phyloP scores from a whole-genome alignment of 2,113 vertebrate species.

The Gavialis gangeticus region DNA sequence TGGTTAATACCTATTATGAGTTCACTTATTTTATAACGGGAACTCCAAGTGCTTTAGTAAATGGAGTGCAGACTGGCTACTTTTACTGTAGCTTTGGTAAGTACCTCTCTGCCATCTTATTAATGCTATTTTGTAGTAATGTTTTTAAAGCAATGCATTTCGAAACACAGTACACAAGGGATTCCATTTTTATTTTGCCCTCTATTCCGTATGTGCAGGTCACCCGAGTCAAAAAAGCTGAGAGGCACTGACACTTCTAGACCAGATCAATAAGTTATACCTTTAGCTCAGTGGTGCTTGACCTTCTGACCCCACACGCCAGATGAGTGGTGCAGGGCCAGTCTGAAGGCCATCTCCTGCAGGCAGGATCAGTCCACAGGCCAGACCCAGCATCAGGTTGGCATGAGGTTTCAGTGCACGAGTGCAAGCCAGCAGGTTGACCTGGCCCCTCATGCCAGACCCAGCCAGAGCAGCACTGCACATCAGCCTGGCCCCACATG shows the following conservation, averaged over 20 bases:
- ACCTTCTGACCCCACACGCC: too few species aligned
- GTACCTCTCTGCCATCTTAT: not conserved
- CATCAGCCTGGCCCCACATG: too few species aligned
- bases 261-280: not conserved
- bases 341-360: too few species aligned
- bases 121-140: not conserved
- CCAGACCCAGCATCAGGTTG: too few species aligned
- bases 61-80: not conserved
- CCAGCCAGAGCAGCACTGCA: too few species aligned
- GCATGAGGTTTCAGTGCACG: too few species aligned
- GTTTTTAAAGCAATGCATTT: not conserved
- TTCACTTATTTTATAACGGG: not conserved
- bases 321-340: too few species aligned
- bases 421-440: too few species aligned
- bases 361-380: too few species aligned
- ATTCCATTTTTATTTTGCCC: not conserved
- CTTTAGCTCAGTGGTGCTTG: too few species aligned
- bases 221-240: fast-evolving
- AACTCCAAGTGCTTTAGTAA: not conserved
- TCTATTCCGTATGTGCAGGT: not conserved
- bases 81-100: not conserved
- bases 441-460: too few species aligned
- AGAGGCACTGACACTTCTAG: not conserved
- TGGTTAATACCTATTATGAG: not conserved
- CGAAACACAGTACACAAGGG: not conserved